Percentiles rank a stretch among this genome's conserved stretches.
Conservation (phyloP, 2,888 invertebrate genomes). For the Galeopsomyia nigrocyanea region DNA sequence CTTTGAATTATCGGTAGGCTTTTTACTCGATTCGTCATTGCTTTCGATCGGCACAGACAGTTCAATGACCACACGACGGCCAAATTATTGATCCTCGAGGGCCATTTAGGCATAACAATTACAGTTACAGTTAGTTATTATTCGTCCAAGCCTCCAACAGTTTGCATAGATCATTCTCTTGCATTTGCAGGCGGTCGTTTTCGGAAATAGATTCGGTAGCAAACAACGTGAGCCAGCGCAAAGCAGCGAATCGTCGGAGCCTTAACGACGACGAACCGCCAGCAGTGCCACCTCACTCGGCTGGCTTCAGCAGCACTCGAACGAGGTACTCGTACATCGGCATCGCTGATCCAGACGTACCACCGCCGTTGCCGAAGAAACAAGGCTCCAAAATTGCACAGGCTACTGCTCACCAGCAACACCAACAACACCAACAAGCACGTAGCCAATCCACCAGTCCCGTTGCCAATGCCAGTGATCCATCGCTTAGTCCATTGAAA, state of each 20-base stretch:
- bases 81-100: too few species aligned
- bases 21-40: background rate
- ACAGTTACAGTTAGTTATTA: too few species aligned
- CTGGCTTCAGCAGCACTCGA: slow-evolving; percentile 64
- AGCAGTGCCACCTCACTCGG: slow-evolving; percentile 70
- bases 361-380: slow-evolving; percentile 67
- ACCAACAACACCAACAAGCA: slow-evolving; percentile 45
- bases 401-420: slow-evolving; percentile 48
- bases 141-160: too few species aligned
- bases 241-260: slow-evolving; percentile 67
- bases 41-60: too few species aligned
- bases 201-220: slow-evolving; percentile 67
- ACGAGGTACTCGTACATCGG: slow-evolving; percentile 65
- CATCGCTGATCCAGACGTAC: slow-evolving; percentile 65
- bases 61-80: background rate
- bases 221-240: slow-evolving; percentile 68
- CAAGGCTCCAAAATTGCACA: slow-evolving; percentile 61
- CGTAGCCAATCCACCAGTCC: slow-evolving; percentile 65
- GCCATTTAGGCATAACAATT: too few species aligned
- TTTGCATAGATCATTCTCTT: background rate
- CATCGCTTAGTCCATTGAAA: slow-evolving; percentile 60
- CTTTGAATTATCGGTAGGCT: slow-evolving; percentile 58
- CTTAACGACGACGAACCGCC: slow-evolving; percentile 74
- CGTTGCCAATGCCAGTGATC: slow-evolving; percentile 47
- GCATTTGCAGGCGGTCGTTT: slow-evolving; percentile 64